A percentile compares a stretch with the other conserved stretches of the same genome.
Evolutionary conservation across 2,888 invertebrate genomes (phyloP).

Genomic region (Drosophila barbarae): DNA sequence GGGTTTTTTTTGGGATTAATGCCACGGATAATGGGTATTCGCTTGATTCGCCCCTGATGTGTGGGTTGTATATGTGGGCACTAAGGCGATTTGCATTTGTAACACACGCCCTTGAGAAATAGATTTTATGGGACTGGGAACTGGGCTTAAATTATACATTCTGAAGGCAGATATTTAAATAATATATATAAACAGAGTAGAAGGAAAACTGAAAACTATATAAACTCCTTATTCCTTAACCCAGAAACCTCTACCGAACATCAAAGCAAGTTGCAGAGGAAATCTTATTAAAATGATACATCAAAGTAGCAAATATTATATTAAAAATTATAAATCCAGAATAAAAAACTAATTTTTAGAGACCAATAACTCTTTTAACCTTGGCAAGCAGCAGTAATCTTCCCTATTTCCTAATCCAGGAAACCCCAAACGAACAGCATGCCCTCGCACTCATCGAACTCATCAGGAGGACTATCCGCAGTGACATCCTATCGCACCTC

Average conservation of each 20-base stretch:
- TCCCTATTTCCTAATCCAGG: slow-evolving; percentile 26
- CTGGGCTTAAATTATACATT: not conserved
- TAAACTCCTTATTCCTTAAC: not conserved
- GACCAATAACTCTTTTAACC: not conserved
- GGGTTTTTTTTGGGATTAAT: not conserved
- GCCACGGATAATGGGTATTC: slow-evolving; percentile 1
- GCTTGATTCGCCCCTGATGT: not conserved
- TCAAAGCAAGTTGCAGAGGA: not conserved
- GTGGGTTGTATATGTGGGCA: not conserved
- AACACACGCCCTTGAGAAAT: not conserved
- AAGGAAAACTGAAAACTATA: not conserved
- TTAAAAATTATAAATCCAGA: too few relatives aligned
- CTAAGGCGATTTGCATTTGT: slow-evolving; percentile 4
- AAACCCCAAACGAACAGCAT: slow-evolving; percentile 57
- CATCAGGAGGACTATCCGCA: slow-evolving; percentile 19
- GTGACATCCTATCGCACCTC: slow-evolving; percentile 62
- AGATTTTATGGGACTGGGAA: not conserved
- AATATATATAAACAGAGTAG: not conserved
- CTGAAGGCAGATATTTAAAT: not conserved
- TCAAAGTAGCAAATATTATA: not conserved
- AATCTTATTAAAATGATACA: not conserved
- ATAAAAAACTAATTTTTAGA: not conserved
- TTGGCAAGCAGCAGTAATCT: not conserved
- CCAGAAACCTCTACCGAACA: not conserved
- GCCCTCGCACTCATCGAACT: slow-evolving; percentile 40